These are phyloP conservation scores for Temnothorax nylanderi DNA, from an alignment of 1,140 invertebrate species.

Conservation along the genomic window DNA sequence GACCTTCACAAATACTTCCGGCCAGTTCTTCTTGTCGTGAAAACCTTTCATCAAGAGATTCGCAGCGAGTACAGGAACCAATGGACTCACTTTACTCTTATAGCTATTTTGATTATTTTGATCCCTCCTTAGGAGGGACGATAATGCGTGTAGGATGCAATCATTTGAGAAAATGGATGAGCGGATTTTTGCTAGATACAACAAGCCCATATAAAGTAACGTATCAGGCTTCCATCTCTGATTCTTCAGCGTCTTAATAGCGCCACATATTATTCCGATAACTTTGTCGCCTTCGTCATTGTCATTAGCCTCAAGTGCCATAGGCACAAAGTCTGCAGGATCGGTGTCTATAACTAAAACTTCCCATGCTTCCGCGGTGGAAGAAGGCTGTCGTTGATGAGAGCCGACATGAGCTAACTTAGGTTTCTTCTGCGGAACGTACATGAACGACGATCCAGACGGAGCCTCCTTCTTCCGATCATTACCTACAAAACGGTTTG, in stretches of 20 bases:
- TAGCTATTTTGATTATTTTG: slow-evolving; percentile 87
- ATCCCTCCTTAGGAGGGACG: slow-evolving; percentile 94
- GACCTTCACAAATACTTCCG: slow-evolving; percentile 92
- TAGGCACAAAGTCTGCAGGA: slow-evolving; percentile 87
- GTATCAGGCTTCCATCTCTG: slow-evolving; percentile 93
- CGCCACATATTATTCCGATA: slow-evolving; percentile 87
- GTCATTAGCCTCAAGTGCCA: slow-evolving; percentile 87
- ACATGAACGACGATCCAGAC: slow-evolving; percentile 77
- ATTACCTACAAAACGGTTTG: slow-evolving; percentile 72
- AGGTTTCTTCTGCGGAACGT: slow-evolving; percentile 83
- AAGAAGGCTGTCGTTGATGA: slow-evolving; percentile 79
- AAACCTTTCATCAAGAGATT: slow-evolving; percentile 94
- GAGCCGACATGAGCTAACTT: slow-evolving; percentile 79
- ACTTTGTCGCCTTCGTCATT: slow-evolving; percentile 88
- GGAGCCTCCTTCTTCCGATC: slow-evolving; percentile 87
- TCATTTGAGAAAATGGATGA: slow-evolving; percentile 93
- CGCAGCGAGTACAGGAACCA: slow-evolving; percentile 94
- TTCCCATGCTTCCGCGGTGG: slow-evolving; percentile 87
- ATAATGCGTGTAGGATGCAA: slow-evolving; percentile 91
- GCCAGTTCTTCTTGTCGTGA: slow-evolving; percentile 92
- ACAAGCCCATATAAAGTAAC: slow-evolving; percentile 91
- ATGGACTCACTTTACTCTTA: slow-evolving; percentile 91
- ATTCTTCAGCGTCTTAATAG: slow-evolving; percentile 89
- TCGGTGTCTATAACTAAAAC: slow-evolving; percentile 87
- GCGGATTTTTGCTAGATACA: slow-evolving; percentile 93